Percentiles rank a stretch among this genome's conserved stretches.
Conservation (phyloP, 1,140 invertebrate genomes). For the Aphis craccivora region DNA sequence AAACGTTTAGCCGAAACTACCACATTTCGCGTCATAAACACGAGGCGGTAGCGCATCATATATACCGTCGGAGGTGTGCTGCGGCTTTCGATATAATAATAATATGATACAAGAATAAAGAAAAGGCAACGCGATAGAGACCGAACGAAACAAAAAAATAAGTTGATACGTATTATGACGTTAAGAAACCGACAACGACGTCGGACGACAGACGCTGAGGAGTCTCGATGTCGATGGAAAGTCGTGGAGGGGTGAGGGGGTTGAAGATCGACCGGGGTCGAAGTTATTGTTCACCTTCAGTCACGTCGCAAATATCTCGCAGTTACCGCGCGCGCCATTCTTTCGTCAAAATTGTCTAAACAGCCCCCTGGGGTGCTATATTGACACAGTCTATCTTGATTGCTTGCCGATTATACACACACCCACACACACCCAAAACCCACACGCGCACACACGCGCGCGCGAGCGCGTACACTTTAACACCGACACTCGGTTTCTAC, state of each 20-base stretch:
- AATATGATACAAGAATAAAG: background rate
- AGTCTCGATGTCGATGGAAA: background rate
- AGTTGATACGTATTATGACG: conserved; percentile 19
- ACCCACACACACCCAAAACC: background rate
- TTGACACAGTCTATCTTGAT: conserved; percentile 55
- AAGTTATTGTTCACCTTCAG: conserved; percentile 55
- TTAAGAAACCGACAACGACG: conserved; percentile 19
- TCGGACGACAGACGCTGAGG: background rate
- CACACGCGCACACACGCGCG: background rate
- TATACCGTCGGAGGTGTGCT: background rate
- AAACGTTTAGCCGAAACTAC: conserved; percentile 57
- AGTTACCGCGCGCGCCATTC: conserved; percentile 41
- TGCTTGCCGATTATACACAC: conserved; percentile 50
- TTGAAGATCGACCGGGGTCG: conserved; percentile 6
- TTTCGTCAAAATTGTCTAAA: conserved; percentile 57
- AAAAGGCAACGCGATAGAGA: background rate
- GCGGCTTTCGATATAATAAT: background rate
- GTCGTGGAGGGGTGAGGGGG: background rate
- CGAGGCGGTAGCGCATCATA: background rate
- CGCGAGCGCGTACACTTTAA: background rate
- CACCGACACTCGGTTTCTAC: background rate
- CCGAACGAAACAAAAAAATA: background rate
- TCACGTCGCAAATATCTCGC: conserved; percentile 52
- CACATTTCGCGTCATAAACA: conserved; percentile 28
- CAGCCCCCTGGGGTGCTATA: conserved; percentile 54